Evolutionary conservation across 2,888 invertebrate species (phyloP).

Genomic region (Nycteola revayana): DNA sequence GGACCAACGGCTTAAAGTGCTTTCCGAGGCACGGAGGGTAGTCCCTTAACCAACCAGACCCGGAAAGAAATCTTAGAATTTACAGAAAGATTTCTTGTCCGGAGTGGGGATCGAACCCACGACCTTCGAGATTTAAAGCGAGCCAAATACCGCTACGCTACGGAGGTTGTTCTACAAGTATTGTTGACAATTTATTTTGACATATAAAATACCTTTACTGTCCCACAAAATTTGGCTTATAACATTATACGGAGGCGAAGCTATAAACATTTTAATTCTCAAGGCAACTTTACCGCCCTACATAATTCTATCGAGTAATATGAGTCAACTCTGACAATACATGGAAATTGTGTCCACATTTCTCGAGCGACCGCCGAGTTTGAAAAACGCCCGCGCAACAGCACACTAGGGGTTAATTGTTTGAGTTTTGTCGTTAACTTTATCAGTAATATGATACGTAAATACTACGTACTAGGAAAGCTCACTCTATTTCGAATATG

Average conservation of each 20-base stretch:
- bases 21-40: too few relatives aligned
- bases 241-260: conserved; percentile 19
- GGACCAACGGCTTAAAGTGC: too few relatives aligned
- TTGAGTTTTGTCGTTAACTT: conserved; percentile 61
- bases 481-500: conserved; percentile 35
- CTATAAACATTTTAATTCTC: conserved; percentile 35
- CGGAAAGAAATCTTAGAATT: too few relatives aligned
- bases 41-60: too few relatives aligned
- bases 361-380: conserved; percentile 37
- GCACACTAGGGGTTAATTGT: conserved; percentile 59
- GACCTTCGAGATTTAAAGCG: too few relatives aligned
- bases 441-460: conserved; percentile 54
- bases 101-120: too few relatives aligned
- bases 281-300: conserved; percentile 32
- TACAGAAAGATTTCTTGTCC: too few relatives aligned
- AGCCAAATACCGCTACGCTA: too few relatives aligned
- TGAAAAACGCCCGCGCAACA: conserved; percentile 50
- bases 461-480: conserved; percentile 37
- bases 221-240: conserved; percentile 28
- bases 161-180: too few relatives aligned
- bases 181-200: conserved; percentile 18
- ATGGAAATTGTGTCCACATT: conserved; percentile 38
- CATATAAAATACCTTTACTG: conserved; percentile 25
- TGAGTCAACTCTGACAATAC: conserved; percentile 33
- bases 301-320: conserved; percentile 34